Evolutionary conservation across 2,113 vertebrate species (phyloP).

Genomic region (Tyto alba): DNA sequence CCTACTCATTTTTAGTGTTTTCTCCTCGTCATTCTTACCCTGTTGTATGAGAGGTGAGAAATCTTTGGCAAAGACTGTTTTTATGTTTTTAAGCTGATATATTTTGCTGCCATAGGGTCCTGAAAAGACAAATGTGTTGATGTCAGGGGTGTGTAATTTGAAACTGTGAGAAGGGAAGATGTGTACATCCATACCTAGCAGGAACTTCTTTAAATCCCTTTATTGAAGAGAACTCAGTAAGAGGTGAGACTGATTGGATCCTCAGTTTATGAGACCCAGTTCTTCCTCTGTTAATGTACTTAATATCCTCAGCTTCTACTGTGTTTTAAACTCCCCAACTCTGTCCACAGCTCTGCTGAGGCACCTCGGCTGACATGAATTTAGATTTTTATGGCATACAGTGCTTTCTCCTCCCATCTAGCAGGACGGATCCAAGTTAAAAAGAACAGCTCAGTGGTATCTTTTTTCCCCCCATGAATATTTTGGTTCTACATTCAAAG

Average conservation of each 20-base stretch:
- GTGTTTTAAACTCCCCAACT: not conserved
- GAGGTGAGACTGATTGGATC: not conserved
- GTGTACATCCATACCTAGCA: not conserved
- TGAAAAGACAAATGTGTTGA: not conserved
- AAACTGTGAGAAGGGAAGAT: not conserved
- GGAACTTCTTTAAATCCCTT: not conserved
- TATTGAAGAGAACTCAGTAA: not conserved
- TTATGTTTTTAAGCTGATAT: not conserved
- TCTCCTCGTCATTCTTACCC: not conserved
- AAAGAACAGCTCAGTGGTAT: not conserved
- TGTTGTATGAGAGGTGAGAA: not conserved
- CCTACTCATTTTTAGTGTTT: not conserved
- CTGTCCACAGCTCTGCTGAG: not conserved
- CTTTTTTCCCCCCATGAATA: accelerated
- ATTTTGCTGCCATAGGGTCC: not conserved
- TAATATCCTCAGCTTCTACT: not conserved
- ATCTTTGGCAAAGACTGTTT: not conserved
- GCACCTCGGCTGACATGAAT: not conserved
- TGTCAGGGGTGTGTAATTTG: not conserved
- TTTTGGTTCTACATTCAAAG: not conserved
- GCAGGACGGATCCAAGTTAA: not conserved
- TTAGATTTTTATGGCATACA: not conserved
- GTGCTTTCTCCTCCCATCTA: not conserved
- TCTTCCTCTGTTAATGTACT: not conserved
- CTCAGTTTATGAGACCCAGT: not conserved